A percentile compares a stretch with the other conserved stretches of the same genome.
These are phyloP conservation scores for Tinea semifulvella DNA, from an alignment of 2,888 invertebrate species.

Conservation along the genomic window DNA sequence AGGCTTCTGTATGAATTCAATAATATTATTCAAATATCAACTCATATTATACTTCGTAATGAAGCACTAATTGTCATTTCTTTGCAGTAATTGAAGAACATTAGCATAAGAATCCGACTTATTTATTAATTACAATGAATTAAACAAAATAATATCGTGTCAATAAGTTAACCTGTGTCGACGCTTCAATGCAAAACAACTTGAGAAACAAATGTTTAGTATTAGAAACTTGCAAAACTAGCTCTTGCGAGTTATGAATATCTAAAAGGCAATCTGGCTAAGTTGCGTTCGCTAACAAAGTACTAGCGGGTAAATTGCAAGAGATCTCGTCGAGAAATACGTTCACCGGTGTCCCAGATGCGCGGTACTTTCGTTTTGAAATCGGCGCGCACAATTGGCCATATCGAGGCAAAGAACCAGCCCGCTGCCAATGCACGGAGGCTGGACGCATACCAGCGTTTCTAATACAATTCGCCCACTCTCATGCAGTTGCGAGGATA, in stretches of 20 bases:
- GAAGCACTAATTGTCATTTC: no score
- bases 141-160: not conserved
- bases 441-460: slow-evolving; percentile 23
- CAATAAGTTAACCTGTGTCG: slow-evolving; percentile 6
- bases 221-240: slow-evolving; percentile 42
- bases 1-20: no score
- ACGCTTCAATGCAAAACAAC: slow-evolving; percentile 6
- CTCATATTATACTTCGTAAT: no score
- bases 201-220: slow-evolving; percentile 30
- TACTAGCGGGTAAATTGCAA: slow-evolving; percentile 55
- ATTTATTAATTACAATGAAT: not conserved
- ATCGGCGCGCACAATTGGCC: slow-evolving; percentile 64
- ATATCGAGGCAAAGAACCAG: slow-evolving; percentile 32
- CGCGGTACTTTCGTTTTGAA: slow-evolving; percentile 67
- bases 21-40: no score
- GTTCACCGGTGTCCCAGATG: slow-evolving; percentile 63
- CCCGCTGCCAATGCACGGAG: slow-evolving; percentile 4
- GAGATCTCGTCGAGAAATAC: slow-evolving; percentile 61
- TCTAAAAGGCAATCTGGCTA: slow-evolving; percentile 43
- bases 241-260: slow-evolving; percentile 54
- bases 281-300: slow-evolving; percentile 49
- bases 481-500: slow-evolving; percentile 7
- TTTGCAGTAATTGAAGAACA: not conserved
- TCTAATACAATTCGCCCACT: slow-evolving; percentile 24
- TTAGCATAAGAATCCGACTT: slow-evolving; percentile 5